Conservation (phyloP, 2,113 vertebrate species). For the Microtus pennsylvanicus region DNA sequence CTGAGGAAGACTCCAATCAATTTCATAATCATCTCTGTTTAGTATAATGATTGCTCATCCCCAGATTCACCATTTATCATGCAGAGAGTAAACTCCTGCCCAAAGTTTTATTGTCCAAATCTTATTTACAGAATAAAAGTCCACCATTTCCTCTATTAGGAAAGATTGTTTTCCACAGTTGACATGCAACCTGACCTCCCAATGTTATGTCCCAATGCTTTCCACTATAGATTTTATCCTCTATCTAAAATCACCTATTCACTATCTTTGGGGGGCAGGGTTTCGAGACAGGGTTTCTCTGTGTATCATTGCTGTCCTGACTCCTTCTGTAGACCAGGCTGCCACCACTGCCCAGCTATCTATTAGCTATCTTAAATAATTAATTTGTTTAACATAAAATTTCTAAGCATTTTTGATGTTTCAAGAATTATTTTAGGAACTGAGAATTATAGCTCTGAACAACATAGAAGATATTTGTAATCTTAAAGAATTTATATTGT, state of each 20-base stretch:
- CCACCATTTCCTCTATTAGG: neutral
- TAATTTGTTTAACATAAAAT: slow-evolving; percentile 7
- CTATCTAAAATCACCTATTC: neutral
- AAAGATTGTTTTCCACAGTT: neutral
- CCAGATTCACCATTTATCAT: neutral
- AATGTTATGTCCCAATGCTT: neutral
- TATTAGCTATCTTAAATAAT: neutral
- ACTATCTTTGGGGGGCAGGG: neutral
- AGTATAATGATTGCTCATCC: neutral
- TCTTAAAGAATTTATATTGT: neutral
- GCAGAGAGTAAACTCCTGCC: neutral
- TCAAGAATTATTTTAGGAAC: neutral
- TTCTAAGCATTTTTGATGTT: neutral
- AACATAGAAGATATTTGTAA: neutral
- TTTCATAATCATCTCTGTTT: neutral
- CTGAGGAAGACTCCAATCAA: neutral
- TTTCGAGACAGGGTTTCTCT: neutral
- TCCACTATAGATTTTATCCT: neutral
- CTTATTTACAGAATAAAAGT: slow-evolving; percentile 15
- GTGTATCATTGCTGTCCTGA: neutral
- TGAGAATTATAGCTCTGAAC: neutral
- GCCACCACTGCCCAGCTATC: neutral
- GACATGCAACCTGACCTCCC: neutral
- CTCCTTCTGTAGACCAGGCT: neutral
- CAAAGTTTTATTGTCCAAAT: neutral